Evolutionary conservation across 1,140 invertebrate species (phyloP).

Genomic region (Pomacea maculata): DNA sequence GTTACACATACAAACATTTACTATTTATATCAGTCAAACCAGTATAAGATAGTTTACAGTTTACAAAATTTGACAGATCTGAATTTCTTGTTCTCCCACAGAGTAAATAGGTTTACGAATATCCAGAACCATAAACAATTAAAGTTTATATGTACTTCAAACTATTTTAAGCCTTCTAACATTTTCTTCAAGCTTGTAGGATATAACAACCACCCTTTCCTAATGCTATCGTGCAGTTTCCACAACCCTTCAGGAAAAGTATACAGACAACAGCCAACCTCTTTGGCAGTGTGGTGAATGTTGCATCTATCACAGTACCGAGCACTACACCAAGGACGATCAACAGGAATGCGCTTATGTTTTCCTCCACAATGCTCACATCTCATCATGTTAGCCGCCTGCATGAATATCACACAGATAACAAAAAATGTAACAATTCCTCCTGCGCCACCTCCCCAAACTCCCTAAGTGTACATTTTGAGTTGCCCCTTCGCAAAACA

Average conservation of each 20-base stretch:
- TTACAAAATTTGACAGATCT: too few species aligned
- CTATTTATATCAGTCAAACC: too few species aligned
- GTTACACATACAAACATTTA: too few species aligned
- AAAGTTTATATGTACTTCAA: too few species aligned
- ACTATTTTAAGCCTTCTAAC: too few species aligned
- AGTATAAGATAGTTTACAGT: too few species aligned
- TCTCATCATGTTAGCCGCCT: slow-evolving; percentile 63
- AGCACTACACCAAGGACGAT: slow-evolving; percentile 87
- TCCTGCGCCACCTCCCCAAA: not conserved
- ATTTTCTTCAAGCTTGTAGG: too few species aligned
- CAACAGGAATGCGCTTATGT: slow-evolving; percentile 84
- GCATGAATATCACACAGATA: slow-evolving; percentile 19
- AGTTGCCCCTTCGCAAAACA: not conserved
- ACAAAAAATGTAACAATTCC: too few species aligned
- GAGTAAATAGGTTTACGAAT: too few species aligned
- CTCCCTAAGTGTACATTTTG: not conserved
- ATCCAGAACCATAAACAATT: too few species aligned
- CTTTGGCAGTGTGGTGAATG: slow-evolving; percentile 89
- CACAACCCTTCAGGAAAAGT: not conserved
- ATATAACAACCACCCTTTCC: too few species aligned
- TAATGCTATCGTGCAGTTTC: not conserved
- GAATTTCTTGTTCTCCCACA: too few species aligned
- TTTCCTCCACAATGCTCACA: slow-evolving; percentile 83
- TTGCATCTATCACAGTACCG: slow-evolving; percentile 89
- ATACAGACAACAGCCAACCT: slow-evolving; percentile 69